Evolutionary conservation across 2,888 invertebrate genomes (phyloP).

Genomic region (Gasteruption jaculator): DNA sequence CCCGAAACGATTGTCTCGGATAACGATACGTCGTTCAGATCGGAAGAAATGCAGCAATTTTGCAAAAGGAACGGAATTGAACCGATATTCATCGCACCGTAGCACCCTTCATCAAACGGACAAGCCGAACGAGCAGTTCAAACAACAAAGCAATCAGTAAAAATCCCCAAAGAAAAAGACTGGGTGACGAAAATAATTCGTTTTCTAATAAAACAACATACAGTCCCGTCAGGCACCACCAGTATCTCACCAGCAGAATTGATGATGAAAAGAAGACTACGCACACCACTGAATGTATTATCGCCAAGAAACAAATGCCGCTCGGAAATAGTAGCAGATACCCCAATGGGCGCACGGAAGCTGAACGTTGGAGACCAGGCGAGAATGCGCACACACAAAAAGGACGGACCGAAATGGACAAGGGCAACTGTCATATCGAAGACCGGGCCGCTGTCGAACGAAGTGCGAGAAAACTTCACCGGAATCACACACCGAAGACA

Average conservation of each 20-base stretch:
- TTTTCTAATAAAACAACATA: constrained; percentile 21
- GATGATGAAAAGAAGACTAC: constrained; percentile 19
- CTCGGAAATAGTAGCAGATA: constrained; percentile 7
- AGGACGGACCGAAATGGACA: constrained; percentile 17
- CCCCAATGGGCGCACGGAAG: constrained; percentile 8
- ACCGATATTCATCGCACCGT: constrained; percentile 23
- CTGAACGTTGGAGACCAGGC: constrained; percentile 14
- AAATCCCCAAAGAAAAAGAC: constrained; percentile 18
- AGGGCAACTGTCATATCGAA: constrained; percentile 17
- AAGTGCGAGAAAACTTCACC: constrained; percentile 11
- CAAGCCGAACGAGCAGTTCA: constrained; percentile 30
- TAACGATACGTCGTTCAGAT: constrained; percentile 30
- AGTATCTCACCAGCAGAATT: constrained; percentile 21
- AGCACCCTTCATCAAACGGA: constrained; percentile 29
- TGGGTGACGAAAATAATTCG: constrained; percentile 15
- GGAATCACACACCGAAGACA: constrained; percentile 16
- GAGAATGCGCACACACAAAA: constrained; percentile 14
- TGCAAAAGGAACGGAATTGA: constrained; percentile 22
- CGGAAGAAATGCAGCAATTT: constrained; percentile 27
- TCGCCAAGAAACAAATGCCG: constrained; percentile 10
- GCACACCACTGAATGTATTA: constrained; percentile 13
- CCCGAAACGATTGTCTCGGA: constrained; percentile 29
- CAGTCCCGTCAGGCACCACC: constrained; percentile 22
- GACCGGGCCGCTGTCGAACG: constrained; percentile 21
- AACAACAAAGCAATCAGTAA: constrained; percentile 20